A percentile compares a stretch with the other conserved stretches of the same genome.
phyloP scores from a whole-genome alignment of 2,888 invertebrate species.

The Rosalia funebris region DNA sequence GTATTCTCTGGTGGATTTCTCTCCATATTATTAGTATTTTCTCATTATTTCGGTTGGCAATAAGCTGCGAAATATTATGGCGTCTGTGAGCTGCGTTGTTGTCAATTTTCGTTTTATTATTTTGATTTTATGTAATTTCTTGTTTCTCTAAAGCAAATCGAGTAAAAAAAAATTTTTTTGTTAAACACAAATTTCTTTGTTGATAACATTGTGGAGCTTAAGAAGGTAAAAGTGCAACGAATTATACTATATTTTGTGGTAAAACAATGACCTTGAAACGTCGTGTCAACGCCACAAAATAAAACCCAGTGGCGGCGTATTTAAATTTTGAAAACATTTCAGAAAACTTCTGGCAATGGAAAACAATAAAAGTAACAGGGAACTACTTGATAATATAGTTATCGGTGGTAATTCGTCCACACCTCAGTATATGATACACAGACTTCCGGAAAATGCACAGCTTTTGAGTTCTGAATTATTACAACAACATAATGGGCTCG shows the following conservation, averaged over 20 bases:
- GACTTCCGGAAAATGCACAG: conserved; percentile 61
- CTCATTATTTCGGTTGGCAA: not conserved
- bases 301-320: conserved; percentile 53
- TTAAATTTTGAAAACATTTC: conserved; percentile 43
- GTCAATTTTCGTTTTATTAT: conserved; percentile 62
- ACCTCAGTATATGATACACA: conserved; percentile 61
- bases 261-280: conserved; percentile 61
- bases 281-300: conserved; percentile 57
- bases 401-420: conserved; percentile 56
- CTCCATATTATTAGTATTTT: not conserved
- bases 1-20: not conserved
- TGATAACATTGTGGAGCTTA: conserved; percentile 10
- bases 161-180: conserved; percentile 10
- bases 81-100: conserved; percentile 60
- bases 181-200: conserved; percentile 1
- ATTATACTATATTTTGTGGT: conserved; percentile 32
- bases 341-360: conserved; percentile 41
- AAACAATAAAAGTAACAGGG: conserved; percentile 52
- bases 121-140: conserved; percentile 45
- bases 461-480: conserved; percentile 60
- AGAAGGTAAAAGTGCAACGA: not conserved
- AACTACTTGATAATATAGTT: conserved; percentile 60
- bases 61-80: conserved; percentile 37
- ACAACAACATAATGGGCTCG: conserved; percentile 61
- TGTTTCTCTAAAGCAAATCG: conserved; percentile 23